A percentile compares a stretch with the other conserved stretches of the same genome.
Evolutionary conservation across 2,797 vertebrate species (phyloP).

Genomic region (Acanthis flammea): DNA sequence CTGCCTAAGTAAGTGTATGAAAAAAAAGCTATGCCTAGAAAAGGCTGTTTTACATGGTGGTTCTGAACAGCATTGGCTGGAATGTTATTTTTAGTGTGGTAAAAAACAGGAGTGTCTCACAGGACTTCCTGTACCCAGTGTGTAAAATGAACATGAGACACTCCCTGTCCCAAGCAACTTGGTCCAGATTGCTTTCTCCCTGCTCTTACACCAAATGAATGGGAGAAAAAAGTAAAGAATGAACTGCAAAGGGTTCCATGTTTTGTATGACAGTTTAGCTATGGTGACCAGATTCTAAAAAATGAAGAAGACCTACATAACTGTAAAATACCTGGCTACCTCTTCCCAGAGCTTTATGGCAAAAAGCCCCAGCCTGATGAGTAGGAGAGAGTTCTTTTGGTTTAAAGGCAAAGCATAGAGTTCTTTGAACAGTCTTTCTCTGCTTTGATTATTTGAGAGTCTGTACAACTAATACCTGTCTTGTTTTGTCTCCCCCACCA

Average conservation of each 20-base stretch:
- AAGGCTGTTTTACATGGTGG: neutral
- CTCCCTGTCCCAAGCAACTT: neutral
- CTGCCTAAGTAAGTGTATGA: slow-evolving; percentile 84
- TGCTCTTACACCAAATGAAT: neutral
- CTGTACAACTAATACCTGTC: neutral
- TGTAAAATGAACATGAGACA: neutral
- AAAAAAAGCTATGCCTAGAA: neutral
- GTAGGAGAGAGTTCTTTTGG: neutral
- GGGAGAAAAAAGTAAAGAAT: neutral
- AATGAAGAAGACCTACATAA: neutral
- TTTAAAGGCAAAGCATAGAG: neutral
- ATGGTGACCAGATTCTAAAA: neutral
- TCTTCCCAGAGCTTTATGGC: neutral
- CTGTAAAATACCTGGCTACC: neutral
- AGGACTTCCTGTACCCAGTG: neutral
- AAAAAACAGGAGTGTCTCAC: neutral
- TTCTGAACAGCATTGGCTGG: neutral
- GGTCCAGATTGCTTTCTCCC: neutral
- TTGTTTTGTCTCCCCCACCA: slow-evolving; percentile 55
- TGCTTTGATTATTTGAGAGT: neutral
- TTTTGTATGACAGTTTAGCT: neutral
- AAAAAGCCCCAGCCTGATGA: neutral
- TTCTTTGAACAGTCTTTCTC: neutral
- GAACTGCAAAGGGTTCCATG: neutral
- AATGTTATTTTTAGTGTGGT: neutral